Evolutionary conservation across 1,140 invertebrate genomes (phyloP).

Genomic region (Archivesica marissinica): DNA sequence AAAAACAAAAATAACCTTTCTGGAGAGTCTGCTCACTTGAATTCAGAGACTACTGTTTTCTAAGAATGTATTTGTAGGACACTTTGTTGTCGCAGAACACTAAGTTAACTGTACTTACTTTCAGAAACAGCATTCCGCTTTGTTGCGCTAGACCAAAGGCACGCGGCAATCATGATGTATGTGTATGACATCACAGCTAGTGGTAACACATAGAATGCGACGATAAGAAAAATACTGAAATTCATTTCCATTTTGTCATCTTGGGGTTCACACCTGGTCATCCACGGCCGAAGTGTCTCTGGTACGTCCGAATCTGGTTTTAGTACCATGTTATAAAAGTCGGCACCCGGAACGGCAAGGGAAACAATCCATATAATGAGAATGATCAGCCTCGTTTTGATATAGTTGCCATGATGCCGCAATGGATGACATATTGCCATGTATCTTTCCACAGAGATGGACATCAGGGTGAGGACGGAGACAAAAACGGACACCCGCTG

Average conservation of each 20-base stretch:
- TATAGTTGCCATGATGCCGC: conserved; percentile 89
- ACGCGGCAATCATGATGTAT: conserved; percentile 92
- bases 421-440: conserved; percentile 96
- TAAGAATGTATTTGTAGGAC: no score
- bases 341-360: conserved; percentile 64
- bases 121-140: conserved; percentile 84
- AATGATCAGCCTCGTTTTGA: conserved; percentile 89
- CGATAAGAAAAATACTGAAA: conserved; percentile 88
- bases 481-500: conserved; percentile 95
- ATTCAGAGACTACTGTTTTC: no score
- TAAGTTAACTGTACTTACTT: conserved; percentile 38
- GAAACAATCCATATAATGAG: conserved; percentile 88
- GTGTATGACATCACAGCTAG: conserved; percentile 92
- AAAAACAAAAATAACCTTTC: no score
- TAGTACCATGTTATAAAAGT: conserved; percentile 62
- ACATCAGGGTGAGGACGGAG: conserved; percentile 94
- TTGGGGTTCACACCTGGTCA: conserved; percentile 65
- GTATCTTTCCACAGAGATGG: conserved; percentile 95
- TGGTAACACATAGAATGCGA: conserved; percentile 90
- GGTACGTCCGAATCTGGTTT: conserved; percentile 49
- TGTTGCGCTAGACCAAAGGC: conserved; percentile 91
- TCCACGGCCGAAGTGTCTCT: conserved; percentile 63
- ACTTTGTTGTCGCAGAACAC: background rate
- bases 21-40: no score
- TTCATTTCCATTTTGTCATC: conserved; percentile 80